A percentile compares a stretch with the other conserved stretches of the same genome.
Conservation (phyloP, 1,140 invertebrate species). For the Druon quercuslanigerum region DNA sequence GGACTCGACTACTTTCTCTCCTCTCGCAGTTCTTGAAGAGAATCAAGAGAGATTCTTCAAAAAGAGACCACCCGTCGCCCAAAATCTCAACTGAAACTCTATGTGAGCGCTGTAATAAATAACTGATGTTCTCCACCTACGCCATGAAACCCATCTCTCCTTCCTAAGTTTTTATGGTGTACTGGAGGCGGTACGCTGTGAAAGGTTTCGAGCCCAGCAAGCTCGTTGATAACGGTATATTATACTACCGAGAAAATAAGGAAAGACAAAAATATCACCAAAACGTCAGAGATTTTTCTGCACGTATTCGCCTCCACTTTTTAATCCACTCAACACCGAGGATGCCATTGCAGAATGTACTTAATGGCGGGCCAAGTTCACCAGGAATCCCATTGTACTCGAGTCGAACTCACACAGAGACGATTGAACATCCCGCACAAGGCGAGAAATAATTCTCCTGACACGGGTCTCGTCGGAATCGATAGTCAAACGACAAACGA, state of each 20-base stretch:
- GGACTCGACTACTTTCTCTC: slow-evolving; percentile 9
- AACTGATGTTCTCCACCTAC: slow-evolving; percentile 21
- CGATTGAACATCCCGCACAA: too few relatives aligned
- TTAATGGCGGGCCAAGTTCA: too few relatives aligned
- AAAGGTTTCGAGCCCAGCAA: slow-evolving; percentile 7
- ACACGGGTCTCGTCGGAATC: too few relatives aligned
- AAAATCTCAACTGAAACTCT: slow-evolving; percentile 16
- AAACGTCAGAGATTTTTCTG: slow-evolving; percentile 4
- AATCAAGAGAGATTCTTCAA: background rate
- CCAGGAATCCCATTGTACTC: too few relatives aligned
- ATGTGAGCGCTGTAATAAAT: slow-evolving; percentile 22
- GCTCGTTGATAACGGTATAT: slow-evolving; percentile 12
- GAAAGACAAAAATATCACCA: slow-evolving; percentile 3
- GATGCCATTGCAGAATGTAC: background rate
- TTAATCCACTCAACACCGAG: background rate
- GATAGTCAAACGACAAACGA: too few relatives aligned
- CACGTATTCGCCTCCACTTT: background rate
- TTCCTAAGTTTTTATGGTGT: slow-evolving; percentile 5
- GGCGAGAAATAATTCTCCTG: too few relatives aligned
- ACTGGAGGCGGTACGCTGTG: slow-evolving; percentile 11
- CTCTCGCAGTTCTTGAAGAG: slow-evolving; percentile 3
- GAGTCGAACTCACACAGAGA: too few relatives aligned
- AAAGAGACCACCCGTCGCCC: slow-evolving; percentile 24
- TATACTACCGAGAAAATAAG: slow-evolving; percentile 4
- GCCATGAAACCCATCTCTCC: background rate